Percentiles rank a stretch among this genome's conserved stretches.
These are phyloP conservation scores for Xylophagus ater DNA, from an alignment of 2,888 invertebrate genomes.

Conservation along the genomic window DNA sequence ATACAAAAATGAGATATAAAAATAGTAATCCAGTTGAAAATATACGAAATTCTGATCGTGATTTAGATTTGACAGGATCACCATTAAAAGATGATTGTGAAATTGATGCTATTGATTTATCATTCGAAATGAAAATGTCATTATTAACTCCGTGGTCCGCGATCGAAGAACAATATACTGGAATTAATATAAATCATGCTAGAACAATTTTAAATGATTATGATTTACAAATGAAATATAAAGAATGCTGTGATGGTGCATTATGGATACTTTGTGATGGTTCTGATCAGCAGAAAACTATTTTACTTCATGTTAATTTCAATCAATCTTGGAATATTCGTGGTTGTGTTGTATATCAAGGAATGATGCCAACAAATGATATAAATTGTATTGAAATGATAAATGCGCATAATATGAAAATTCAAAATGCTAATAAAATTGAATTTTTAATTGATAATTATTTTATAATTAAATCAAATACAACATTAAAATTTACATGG, in stretches of 20 bases:
- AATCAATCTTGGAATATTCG: constrained; percentile 23
- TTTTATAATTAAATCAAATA: constrained; percentile 29
- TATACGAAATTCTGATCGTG: constrained; percentile 1
- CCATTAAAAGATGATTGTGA: constrained; percentile 35
- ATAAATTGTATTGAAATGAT: constrained; percentile 25
- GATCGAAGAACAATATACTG: constrained; percentile 30
- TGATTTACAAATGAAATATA: constrained; percentile 23
- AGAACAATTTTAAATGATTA: constrained; percentile 26
- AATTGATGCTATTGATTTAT: constrained; percentile 30
- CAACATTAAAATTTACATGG: constrained; percentile 29
- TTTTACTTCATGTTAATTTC: constrained; percentile 29
- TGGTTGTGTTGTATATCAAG: constrained; percentile 28
- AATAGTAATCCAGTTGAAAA: constrained; percentile 14
- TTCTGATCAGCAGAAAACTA: constrained; percentile 42
- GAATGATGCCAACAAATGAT: constrained; percentile 22
- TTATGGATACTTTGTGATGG: constrained; percentile 52
- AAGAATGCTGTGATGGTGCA: constrained; percentile 25
- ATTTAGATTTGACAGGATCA: constrained; percentile 34
- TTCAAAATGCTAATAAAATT: constrained; percentile 12
- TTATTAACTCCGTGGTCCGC: constrained; percentile 26
- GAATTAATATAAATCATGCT: constrained; percentile 24
- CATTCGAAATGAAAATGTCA: constrained; percentile 24
- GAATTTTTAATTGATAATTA: constrained; percentile 24
- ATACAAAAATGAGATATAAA: too few species aligned
- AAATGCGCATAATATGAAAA: constrained; percentile 23